Evolutionary conservation across 2,888 invertebrate species (phyloP), one percentile per base, ranked within the genome.

Genomic region (Julus scandinavius): DNA sequence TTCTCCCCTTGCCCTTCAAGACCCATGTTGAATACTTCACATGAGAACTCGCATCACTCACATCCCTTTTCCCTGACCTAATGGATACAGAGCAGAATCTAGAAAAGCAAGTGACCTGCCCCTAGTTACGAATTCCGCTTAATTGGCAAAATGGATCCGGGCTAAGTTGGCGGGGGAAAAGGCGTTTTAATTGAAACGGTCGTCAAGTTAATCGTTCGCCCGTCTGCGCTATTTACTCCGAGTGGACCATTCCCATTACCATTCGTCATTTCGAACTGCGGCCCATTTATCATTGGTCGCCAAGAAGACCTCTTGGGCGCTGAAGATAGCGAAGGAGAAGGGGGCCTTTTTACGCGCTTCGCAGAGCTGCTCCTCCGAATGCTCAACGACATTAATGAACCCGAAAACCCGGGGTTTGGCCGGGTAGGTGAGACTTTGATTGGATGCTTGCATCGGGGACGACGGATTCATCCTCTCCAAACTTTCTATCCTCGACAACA

Each of bases 171-270:
- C 80, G 38, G 29, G 80, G 41, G 80, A 80, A 80, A 80, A 80
- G 80, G 80, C 80, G 80, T 80, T 80, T 80, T 80, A 80, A 80
- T 80, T 80, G 80, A 80, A 80, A 13, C 38, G 80, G 80, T 80
- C 80, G 80, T 80, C 80, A 80, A 80, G 80, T 80, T 80, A 80
- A 80, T 80, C 80, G 80, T 29, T 38, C 38, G 80, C 80, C 80
- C 80, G 80, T 80, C 80, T 38, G 80, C 80, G 80, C 80, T 38
- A 80, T 80, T 80, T 80, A 29, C 80, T 80, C 80, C 38, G 80
- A 80, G 80, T 80, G 80, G 80, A 38, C 29, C 13, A 80, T 80
- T 80, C 38, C 80, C 80, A 80, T 80, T 80, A 38, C 38, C 80
- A 38, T 80, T 80, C 80, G 80, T 80, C 80, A 80, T 80, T 38